phyloP scores from a whole-genome alignment of 2,113 vertebrate genomes.

The Himantopus leucocephalus region DNA sequence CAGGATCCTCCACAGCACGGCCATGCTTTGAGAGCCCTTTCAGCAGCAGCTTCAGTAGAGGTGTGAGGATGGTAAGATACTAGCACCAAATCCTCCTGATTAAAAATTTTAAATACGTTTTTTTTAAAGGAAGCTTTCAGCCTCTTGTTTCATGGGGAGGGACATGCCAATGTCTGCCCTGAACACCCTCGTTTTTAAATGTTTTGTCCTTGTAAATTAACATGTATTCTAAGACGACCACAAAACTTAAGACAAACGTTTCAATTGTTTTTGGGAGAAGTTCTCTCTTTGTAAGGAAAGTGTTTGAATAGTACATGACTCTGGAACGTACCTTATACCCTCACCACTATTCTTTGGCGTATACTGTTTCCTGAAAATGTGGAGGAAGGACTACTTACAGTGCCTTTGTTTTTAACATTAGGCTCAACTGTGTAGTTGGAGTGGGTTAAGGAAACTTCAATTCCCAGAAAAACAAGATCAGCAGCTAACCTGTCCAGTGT shows the following conservation, averaged over 20 bases:
- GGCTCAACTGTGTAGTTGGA: not conserved
- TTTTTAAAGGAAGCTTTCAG: not conserved
- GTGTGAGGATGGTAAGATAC: rapidly evolving
- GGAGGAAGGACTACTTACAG: not conserved
- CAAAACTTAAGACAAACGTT: not conserved
- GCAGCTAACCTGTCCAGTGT: not conserved
- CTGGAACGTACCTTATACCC: not conserved
- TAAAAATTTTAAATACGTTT: not conserved
- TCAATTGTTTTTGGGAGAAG: not conserved
- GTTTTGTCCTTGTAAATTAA: not conserved
- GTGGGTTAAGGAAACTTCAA: not conserved
- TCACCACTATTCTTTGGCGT: not conserved
- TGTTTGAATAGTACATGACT: not conserved
- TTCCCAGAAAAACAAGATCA: not conserved
- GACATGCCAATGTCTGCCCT: not conserved
- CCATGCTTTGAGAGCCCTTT: not conserved
- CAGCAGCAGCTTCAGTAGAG: not conserved
- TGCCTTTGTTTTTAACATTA: not conserved
- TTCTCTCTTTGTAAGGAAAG: not conserved
- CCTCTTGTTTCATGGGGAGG: not conserved
- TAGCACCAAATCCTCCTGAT: not conserved
- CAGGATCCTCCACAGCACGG: rapidly evolving
- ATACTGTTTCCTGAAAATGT: not conserved
- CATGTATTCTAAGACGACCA: not conserved
- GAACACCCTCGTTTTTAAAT: not conserved